Percentiles rank a stretch among this genome's conserved stretches.
These are phyloP conservation scores for Notolabrus celidotus DNA, from an alignment of 2,797 vertebrate species.

Conservation along the genomic window DNA sequence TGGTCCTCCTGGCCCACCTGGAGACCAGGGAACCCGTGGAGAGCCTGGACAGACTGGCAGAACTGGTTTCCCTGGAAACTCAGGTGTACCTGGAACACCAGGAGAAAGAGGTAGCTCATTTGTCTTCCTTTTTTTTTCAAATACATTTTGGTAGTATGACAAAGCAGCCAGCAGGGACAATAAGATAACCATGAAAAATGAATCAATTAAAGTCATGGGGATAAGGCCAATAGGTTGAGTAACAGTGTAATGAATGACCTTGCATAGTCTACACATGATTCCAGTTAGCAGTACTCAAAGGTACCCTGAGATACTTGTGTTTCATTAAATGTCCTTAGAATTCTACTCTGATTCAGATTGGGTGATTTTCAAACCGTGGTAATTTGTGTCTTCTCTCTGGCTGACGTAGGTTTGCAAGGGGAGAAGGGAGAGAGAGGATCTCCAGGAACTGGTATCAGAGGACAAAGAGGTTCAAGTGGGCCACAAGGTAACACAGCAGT, in stretches of 20 bases:
- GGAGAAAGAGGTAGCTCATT: constrained; percentile 92
- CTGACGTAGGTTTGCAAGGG: constrained; percentile 88
- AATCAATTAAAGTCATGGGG: constrained; percentile 1
- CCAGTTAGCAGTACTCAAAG: neutral
- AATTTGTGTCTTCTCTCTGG: constrained; percentile 16
- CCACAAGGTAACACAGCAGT: constrained; percentile 89
- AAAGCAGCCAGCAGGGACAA: neutral
- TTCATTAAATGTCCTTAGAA: constrained; percentile 12
- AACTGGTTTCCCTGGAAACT: constrained; percentile 93
- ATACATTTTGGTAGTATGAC: neutral
- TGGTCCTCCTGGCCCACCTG: constrained; percentile 92
- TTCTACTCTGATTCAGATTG: neutral
- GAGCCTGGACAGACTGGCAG: constrained; percentile 93
- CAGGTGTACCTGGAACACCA: constrained; percentile 91
- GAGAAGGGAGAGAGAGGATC: constrained; percentile 96
- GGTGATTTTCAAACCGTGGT: neutral
- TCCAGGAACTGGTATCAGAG: constrained; percentile 87
- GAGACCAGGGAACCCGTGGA: constrained; percentile 88
- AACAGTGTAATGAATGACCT: constrained; percentile 7
- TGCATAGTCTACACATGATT: constrained; percentile 21
- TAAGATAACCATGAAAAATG: neutral
- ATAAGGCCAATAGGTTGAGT: neutral
- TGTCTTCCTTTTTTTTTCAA: neutral
- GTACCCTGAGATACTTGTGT: neutral
- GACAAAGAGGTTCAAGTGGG: constrained; percentile 91